Base-by-base conservation (phyloP, 2,888 invertebrate genomes). In the Coelinius sp. region DNA sequence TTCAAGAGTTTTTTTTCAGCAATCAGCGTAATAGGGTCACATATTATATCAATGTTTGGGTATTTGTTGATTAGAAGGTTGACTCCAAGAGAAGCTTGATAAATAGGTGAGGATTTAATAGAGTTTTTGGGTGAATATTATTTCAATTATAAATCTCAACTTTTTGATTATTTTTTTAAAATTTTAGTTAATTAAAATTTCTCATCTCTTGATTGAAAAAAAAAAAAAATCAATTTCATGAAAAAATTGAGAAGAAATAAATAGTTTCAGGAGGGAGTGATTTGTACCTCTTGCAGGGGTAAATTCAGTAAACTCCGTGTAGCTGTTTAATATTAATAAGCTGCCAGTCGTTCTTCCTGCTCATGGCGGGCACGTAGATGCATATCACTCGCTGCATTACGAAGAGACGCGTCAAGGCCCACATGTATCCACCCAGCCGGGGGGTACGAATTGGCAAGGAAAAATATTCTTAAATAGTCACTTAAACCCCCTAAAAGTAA, bases 301-400 rank as follows among this genome's bases (percentile, higher is more conserved):
- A 17, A 53, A 8, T 31, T 6, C 20, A 72, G 77, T 82, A 83
- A 83, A n/a, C n/a, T n/a, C n/a, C n/a, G 82, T 81, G 80, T 79
- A 76, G 79, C 82, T 84, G 85, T 85, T 85, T 85, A 85, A 86
- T 86, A 86, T 86, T 86, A 86, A 86, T 86, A 85, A 86, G 85
- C 85, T 79, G 70, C 77, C 77, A 76, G 64, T 74, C 70, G 69
- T 49, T 41, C 70, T 73, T 79, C 80, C 83, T 83, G 85, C 81
- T 82, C 74, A 78, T 83, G 85, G 84, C 85, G 84, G 84, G 80
- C 86, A 85, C 86, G 85, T 81, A 84, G 86, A 86, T 86, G 86
- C 86, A 86, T 86, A 86, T 86, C 86, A 81, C 79, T 73, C 75
- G 79, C 75, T 81, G 82, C 85, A 86, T 86, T 86, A 86, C 84